Conservation (phyloP, 2,113 vertebrate species). For the Hemicordylus capensis region DNA sequence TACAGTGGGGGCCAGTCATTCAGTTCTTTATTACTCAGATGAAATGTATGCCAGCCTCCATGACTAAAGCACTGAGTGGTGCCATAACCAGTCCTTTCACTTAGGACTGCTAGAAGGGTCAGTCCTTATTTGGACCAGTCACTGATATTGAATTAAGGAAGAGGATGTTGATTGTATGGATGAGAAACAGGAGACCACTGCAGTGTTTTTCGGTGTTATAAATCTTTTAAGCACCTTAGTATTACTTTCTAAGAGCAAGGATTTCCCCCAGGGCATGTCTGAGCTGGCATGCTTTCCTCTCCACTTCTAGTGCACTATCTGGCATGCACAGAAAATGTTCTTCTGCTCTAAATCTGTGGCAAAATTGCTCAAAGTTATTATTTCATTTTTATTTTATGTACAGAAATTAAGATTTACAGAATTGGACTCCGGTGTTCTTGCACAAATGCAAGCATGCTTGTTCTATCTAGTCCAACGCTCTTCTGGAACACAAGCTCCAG, state of each 20-base stretch:
- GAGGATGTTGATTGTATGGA: background rate
- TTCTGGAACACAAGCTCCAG: too few relatives aligned
- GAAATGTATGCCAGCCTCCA: background rate
- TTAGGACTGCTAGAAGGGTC: background rate
- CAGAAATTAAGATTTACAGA: too few relatives aligned
- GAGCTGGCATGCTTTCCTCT: background rate
- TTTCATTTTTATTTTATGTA: too few relatives aligned
- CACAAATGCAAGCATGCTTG: too few relatives aligned
- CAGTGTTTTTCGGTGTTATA: background rate
- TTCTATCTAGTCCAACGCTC: too few relatives aligned
- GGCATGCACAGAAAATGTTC: background rate
- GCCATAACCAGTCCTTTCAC: background rate
- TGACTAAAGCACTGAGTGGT: slow-evolving; percentile 8
- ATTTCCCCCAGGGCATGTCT: background rate
- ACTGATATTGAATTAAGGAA: background rate
- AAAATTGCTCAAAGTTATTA: background rate
- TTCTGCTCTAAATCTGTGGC: background rate
- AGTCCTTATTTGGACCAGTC: background rate
- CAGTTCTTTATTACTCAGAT: slow-evolving; percentile 2
- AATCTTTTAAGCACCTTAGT: background rate
- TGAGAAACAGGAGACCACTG: background rate
- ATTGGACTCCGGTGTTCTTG: too few relatives aligned
- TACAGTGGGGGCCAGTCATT: background rate
- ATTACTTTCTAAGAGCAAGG: background rate
- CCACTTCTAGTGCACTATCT: background rate